Base-by-base conservation (phyloP, 2,797 vertebrate species). In the Acanthis flammea region DNA sequence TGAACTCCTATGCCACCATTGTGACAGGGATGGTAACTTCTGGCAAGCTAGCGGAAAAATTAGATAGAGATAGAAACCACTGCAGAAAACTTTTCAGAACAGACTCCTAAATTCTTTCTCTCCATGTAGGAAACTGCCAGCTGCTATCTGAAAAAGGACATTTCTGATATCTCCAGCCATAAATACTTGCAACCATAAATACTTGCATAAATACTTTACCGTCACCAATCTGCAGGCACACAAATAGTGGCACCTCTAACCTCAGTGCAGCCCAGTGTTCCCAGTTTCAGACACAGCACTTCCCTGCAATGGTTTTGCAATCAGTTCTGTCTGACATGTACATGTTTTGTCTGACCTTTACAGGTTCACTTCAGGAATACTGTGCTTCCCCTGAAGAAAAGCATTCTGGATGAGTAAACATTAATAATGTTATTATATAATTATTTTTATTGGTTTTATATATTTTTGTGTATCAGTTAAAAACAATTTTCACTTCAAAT, bases 241-340 rank as follows among this genome's bases (percentile, higher is more conserved):
- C 5, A 5, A 23, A 4, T 1, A 61, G 10, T 4, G 2, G 10
- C 28, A 55, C 6, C 8, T 33, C 51, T 25, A 10, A 25, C 17
- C 5, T 18, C 4, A 21, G 10, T 11, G 24, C 27, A 58, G n/a
- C 19, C 51, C 37, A 37, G 4, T 24, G 22, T 13, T 24, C 24
- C 19, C 30, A 14, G 22, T 23, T 83, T 54, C 37, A 66, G 23
- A 16, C 21, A n/a, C 10, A 37, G 17, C 12, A 7, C 44, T 55
- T 16, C 37, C 28, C 14, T 17, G 28, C 1, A 1, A 33, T 63
- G 31, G 11, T 22, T 71, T 71, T 27, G 16, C 31, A 48, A 7
- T 60, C 16, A 25, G 1, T 53, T 84, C 67, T 72, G 6, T 60
- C 51, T 83, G 44, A 60, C 37, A 27, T 2, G 12, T 31, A 16